A percentile compares a stretch with the other conserved stretches of the same genome.
These are phyloP conservation scores for Laspeyria flexula DNA, from an alignment of 2,888 invertebrate species.

Conservation along the genomic window DNA sequence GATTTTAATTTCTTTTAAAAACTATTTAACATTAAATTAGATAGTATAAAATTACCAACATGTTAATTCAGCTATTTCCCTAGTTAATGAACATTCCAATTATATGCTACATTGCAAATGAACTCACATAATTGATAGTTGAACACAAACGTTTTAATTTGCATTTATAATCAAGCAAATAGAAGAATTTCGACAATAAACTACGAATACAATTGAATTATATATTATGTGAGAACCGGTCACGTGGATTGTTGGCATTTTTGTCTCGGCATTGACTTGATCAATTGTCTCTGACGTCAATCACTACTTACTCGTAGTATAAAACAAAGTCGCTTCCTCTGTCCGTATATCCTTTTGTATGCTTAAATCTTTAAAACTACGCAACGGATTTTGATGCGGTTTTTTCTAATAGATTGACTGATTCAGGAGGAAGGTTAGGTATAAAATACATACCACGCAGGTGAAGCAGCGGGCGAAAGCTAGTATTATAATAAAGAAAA, in stretches of 20 bases:
- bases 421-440: too few relatives aligned
- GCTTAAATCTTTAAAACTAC: too few relatives aligned
- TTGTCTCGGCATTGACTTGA: slow-evolving; percentile 2
- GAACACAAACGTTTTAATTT: slow-evolving; percentile 36
- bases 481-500: too few relatives aligned
- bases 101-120: slow-evolving; percentile 23
- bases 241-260: slow-evolving; percentile 43
- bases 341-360: too few relatives aligned
- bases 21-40: slow-evolving; percentile 9
- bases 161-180: slow-evolving; percentile 41
- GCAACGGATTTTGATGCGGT: too few relatives aligned
- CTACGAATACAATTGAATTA: slow-evolving; percentile 34
- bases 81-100: slow-evolving; percentile 21
- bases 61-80: slow-evolving; percentile 10
- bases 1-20: too few relatives aligned
- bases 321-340: too few relatives aligned
- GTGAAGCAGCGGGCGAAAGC: too few relatives aligned
- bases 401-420: too few relatives aligned
- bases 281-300: slow-evolving; percentile 19
- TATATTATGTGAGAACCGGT: slow-evolving; percentile 51
- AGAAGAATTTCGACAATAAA: slow-evolving; percentile 31
- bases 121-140: slow-evolving; percentile 18
- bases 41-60: slow-evolving; percentile 6
- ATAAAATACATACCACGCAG: too few relatives aligned
- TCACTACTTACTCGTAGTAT: too few relatives aligned